Base-by-base conservation (phyloP, 2,888 invertebrate genomes). In the Tiphia femorata region DNA sequence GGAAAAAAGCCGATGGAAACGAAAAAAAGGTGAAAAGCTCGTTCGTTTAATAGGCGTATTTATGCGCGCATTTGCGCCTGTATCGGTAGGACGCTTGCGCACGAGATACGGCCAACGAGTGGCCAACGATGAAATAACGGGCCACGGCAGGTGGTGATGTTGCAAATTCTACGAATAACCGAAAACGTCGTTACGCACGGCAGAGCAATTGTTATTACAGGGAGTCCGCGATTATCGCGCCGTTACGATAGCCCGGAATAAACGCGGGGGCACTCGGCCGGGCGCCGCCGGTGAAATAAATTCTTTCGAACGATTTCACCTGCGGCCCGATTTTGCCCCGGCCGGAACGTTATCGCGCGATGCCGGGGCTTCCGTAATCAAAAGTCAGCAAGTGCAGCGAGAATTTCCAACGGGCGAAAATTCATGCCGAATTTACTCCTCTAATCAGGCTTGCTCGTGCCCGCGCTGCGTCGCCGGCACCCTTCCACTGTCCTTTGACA, bases 171-270 rank as follows among this genome's bases (percentile, higher is more conserved):
- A 58, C 59, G 58, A 67, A 71, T 64, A 67, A 64, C 61, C 49
- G 51, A 67, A n/a, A 67, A 69, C 56, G 51, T 48, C 58, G 54
- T 64, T 70, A 54, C 53, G 54, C 53, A 12, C 33, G 40, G 35
- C 48, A 8, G 37, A 55, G 57, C 67, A 63, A 73, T 73, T 67
- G 72, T 72, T 69, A 73, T 71, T 65, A 69, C 61, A 57, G 65
- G 48, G 38, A n/a, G n/a, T n/a, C 37, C 41, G 27, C 66, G 67
- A 73, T 72, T 62, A 73, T 72, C 65, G 61, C 42, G 35, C 44
- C 7, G 52, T 43, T 52, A 42, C 62, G 62, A 70, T 60, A 58
- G 57, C 38, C 38, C 46, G 55, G 56, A 57, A 64, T 64, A 60
- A 69, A 67, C 53, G 70, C 55, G 29, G 40, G 21, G 10, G 48